Conservation (phyloP, 2,113 vertebrate genomes). For the Phodopus roborovskii region DNA sequence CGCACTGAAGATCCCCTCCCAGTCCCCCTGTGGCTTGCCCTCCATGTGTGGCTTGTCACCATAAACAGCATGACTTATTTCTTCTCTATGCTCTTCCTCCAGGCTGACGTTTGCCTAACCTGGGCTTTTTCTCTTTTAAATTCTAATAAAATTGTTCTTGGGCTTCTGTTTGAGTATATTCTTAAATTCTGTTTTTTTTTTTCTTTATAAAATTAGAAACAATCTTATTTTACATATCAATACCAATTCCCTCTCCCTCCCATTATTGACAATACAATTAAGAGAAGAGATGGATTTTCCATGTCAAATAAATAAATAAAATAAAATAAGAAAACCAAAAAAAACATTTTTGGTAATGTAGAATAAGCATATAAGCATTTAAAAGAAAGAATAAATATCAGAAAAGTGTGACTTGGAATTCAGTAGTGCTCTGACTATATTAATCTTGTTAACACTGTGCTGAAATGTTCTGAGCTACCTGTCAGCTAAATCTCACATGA, state of each 20-base stretch:
- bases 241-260: no score
- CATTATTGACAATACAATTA: background rate
- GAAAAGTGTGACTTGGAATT: background rate
- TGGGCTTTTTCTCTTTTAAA: background rate
- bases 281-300: background rate
- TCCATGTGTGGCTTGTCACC: background rate
- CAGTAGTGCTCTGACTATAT: conserved; percentile 62
- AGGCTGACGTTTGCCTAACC: background rate
- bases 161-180: background rate
- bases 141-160: background rate
- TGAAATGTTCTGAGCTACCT: conserved; percentile 63
- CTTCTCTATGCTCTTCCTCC: background rate
- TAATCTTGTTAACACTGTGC: conserved; percentile 50
- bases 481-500: conserved; percentile 38
- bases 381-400: conserved; percentile 7
- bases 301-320: background rate
- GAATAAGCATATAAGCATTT: conserved; percentile 1
- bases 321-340: no score
- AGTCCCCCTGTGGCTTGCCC: no score
- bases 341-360: background rate
- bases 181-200: background rate
- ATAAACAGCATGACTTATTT: no score
- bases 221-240: no score
- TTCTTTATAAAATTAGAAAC: no score
- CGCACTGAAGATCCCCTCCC: background rate